A percentile compares a stretch with the other conserved stretches of the same genome.
Conservation (phyloP, 1,140 invertebrate genomes). For the Brachionus manjavacas region DNA sequence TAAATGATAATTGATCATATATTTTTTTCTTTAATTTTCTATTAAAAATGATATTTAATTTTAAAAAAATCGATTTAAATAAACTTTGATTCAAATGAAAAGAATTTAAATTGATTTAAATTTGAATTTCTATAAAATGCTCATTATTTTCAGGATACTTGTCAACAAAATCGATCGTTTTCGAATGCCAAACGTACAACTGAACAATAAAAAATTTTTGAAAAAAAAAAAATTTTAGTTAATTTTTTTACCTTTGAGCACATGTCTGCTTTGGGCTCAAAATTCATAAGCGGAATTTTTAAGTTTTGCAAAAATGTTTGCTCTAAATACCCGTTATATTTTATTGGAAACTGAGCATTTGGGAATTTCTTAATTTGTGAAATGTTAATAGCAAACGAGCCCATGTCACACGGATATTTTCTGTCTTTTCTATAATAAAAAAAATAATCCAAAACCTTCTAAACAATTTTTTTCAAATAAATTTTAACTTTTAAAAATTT, state of each 20-base stretch:
- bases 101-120: background rate
- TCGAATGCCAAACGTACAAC: background rate
- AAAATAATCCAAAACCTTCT: slow-evolving; percentile 67
- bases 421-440: slow-evolving; percentile 82
- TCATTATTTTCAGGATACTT: background rate
- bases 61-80: background rate
- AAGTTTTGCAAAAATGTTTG: background rate
- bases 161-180: background rate
- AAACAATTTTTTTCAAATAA: slow-evolving; percentile 42
- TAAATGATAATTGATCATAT: too few relatives aligned
- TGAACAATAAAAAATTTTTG: background rate
- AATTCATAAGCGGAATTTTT: background rate
- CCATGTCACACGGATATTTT: slow-evolving; percentile 95
- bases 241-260: background rate
- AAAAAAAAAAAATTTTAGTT: background rate
- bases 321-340: background rate
- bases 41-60: too few relatives aligned
- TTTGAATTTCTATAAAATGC: background rate
- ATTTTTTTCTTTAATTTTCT: too few relatives aligned
- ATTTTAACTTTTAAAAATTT: background rate
- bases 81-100: too few relatives aligned
- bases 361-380: background rate
- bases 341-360: background rate
- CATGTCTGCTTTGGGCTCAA: background rate
- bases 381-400: slow-evolving; percentile 89